Percentiles rank a stretch among this genome's conserved stretches.
phyloP scores from a whole-genome alignment of 2,888 invertebrate species.

The Drosophila greeni region DNA sequence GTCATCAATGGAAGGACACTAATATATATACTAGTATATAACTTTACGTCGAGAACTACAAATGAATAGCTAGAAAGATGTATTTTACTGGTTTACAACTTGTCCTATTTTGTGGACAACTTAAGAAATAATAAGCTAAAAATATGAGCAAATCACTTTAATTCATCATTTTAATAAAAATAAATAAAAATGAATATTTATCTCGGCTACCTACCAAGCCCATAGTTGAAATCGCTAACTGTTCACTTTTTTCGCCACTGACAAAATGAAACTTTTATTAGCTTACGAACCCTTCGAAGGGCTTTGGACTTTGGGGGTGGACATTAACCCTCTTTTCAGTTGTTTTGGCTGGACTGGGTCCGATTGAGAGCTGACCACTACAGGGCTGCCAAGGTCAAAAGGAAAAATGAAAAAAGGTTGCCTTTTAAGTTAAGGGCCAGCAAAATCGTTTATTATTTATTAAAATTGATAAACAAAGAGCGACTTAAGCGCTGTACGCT shows the following conservation, averaged over 20 bases:
- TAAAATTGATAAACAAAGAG: conserved; percentile 20
- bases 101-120: neutral
- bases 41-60: too few species aligned
- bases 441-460: conserved; percentile 39
- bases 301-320: conserved; percentile 7
- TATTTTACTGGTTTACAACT: neutral
- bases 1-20: neutral
- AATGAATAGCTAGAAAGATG: neutral
- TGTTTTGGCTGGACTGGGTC: neutral
- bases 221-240: neutral
- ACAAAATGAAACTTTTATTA: conserved; percentile 43
- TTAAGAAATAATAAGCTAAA: neutral
- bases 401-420: conserved; percentile 18
- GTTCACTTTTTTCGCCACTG: conserved; percentile 13
- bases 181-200: too few species aligned
- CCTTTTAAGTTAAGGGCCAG: neutral
- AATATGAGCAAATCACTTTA: too few species aligned
- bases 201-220: neutral
- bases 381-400: conserved; percentile 47
- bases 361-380: conserved; percentile 8
- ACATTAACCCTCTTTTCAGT: conserved; percentile 2
- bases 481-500: conserved; percentile 5
- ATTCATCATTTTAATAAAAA: too few species aligned
- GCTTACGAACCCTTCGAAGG: conserved; percentile 11
- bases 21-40: too few species aligned